These are phyloP conservation scores for Nomada fucata DNA, from an alignment of 2,888 invertebrate genomes.

Conservation along the genomic window DNA sequence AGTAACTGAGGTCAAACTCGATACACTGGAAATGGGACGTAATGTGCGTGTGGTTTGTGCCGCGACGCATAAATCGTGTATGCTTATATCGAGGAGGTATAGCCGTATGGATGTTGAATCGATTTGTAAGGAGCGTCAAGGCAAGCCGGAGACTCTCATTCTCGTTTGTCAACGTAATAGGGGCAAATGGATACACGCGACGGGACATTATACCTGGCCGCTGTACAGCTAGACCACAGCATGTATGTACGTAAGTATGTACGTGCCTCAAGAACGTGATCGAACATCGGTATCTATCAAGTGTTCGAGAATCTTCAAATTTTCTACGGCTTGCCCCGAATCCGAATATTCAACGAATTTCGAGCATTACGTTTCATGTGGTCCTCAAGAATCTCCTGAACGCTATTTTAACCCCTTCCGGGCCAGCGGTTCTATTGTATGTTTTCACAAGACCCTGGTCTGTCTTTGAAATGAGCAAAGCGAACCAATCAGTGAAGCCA, in stretches of 20 bases:
- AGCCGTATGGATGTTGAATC: slow-evolving; percentile 77
- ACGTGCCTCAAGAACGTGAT: slow-evolving; percentile 25
- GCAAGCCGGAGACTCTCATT: slow-evolving; percentile 79
- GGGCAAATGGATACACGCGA: slow-evolving; percentile 42
- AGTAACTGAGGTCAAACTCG: slow-evolving; percentile 46
- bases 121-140: slow-evolving; percentile 82
- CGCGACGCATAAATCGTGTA: slow-evolving; percentile 40
- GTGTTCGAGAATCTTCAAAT: slow-evolving; percentile 23
- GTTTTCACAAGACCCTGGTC: too few species aligned
- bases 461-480: too few species aligned
- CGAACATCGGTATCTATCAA: slow-evolving; percentile 23
- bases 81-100: slow-evolving; percentile 52
- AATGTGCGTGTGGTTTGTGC: slow-evolving; percentile 51
- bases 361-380: slow-evolving; percentile 18
- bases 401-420: slow-evolving; percentile 5
- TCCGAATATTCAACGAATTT: slow-evolving; percentile 10
- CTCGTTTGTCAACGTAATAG: slow-evolving; percentile 47
- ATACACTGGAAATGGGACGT: slow-evolving; percentile 57
- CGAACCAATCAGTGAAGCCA: too few species aligned
- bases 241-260: background rate
- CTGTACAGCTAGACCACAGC: background rate
- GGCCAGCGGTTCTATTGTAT: too few species aligned
- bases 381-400: background rate
- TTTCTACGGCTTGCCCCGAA: slow-evolving; percentile 1
- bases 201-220: slow-evolving; percentile 1